Conservation (phyloP, 1,140 invertebrate genomes). For the Drosophila bocki region DNA sequence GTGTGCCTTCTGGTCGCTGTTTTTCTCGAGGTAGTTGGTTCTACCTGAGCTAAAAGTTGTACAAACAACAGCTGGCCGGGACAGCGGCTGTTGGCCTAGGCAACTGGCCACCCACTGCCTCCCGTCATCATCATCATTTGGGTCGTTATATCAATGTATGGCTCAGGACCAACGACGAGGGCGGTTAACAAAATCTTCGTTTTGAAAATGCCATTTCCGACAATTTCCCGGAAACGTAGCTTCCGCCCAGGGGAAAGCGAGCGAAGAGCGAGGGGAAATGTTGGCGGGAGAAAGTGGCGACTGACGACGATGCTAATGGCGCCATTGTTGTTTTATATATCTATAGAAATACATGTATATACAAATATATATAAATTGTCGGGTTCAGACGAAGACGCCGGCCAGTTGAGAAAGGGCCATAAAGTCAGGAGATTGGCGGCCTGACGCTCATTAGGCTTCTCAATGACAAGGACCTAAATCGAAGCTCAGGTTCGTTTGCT, state of each 20-base stretch:
- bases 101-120: constrained; percentile 18
- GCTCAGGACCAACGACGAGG: constrained; percentile 18
- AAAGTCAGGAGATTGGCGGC: constrained; percentile 56
- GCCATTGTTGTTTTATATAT: constrained; percentile 60
- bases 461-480: constrained; percentile 15
- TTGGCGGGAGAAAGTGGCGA: constrained; percentile 32
- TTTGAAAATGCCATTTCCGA: constrained; percentile 75
- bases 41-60: constrained; percentile 63
- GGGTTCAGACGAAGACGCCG: not conserved
- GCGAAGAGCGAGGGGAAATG: not conserved
- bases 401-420: constrained; percentile 5
- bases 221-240: constrained; percentile 70
- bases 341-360: constrained; percentile 13
- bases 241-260: constrained; percentile 45
- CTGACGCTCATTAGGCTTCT: constrained; percentile 47
- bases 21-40: constrained; percentile 7
- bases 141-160: constrained; percentile 51
- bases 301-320: constrained; percentile 62
- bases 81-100: constrained; percentile 18
- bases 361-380: not conserved
- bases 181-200: constrained; percentile 54
- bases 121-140: constrained; percentile 46
- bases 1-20: constrained; percentile 6
- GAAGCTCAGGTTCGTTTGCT: constrained; percentile 5
- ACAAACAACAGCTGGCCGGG: constrained; percentile 63